Evolutionary conservation across 2,888 invertebrate species (phyloP).

Genomic region (Catocala fraxini): DNA sequence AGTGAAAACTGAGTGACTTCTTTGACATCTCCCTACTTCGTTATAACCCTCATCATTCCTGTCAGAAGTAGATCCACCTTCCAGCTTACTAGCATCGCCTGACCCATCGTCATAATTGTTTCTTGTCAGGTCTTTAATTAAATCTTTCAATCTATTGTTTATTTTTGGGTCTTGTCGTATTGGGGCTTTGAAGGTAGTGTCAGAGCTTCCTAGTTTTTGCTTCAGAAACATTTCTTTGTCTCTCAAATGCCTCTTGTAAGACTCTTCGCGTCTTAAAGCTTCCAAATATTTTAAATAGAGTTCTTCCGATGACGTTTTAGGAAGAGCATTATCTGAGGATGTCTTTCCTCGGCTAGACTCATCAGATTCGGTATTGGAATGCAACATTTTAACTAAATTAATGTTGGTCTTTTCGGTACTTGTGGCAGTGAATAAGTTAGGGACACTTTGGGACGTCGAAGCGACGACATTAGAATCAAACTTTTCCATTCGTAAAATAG

Average conservation of each 20-base stretch:
- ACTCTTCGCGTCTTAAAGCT: constrained; percentile 74
- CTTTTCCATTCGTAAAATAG: constrained; percentile 75
- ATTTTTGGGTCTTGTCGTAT: constrained; percentile 55
- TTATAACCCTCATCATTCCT: constrained; percentile 52
- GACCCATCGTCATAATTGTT: constrained; percentile 82
- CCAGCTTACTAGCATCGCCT: constrained; percentile 81
- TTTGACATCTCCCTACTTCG: constrained; percentile 59
- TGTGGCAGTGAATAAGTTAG: constrained; percentile 70
- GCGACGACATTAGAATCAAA: constrained; percentile 73
- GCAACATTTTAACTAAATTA: constrained; percentile 54
- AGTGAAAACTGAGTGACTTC: constrained; percentile 82
- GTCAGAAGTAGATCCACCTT: constrained; percentile 67
- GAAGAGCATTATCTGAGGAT: constrained; percentile 65
- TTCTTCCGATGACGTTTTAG: constrained; percentile 77
- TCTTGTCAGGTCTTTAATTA: constrained; percentile 79
- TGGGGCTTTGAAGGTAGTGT: constrained; percentile 62
- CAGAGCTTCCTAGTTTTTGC: constrained; percentile 75
- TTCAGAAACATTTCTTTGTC: constrained; percentile 80
- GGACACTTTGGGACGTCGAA: constrained; percentile 81
- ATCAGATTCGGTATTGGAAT: constrained; percentile 75
- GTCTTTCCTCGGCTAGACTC: constrained; percentile 69
- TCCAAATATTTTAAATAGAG: constrained; percentile 78
- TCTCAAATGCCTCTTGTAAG: constrained; percentile 74
- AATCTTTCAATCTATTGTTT: constrained; percentile 68
- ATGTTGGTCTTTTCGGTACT: constrained; percentile 59